Percentiles rank a stretch among this genome's conserved stretches.
These are phyloP conservation scores for Poecilia latipinna DNA, from an alignment of 2,113 vertebrate genomes.

Conservation along the genomic window DNA sequence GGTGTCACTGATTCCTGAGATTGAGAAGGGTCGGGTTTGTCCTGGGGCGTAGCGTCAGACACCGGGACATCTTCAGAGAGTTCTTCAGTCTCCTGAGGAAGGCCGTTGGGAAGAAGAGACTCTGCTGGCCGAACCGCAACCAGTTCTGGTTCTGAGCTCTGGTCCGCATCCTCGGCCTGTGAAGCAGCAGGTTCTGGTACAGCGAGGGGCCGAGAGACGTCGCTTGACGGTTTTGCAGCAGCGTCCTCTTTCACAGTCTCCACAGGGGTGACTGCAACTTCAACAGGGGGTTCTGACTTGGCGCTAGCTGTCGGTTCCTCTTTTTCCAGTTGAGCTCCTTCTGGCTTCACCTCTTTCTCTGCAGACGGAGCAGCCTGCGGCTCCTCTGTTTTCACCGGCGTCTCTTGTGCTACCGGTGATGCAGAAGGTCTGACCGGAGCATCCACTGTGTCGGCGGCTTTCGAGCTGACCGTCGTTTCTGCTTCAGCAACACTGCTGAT, in stretches of 20 bases:
- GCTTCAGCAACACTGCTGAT: constrained; percentile 35
- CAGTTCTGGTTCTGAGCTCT: constrained; percentile 59
- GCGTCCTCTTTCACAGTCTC: constrained; percentile 39
- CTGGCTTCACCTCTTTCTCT: constrained; percentile 38
- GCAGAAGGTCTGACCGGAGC: constrained; percentile 61
- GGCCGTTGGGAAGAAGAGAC: constrained; percentile 82
- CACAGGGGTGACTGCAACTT: constrained; percentile 6
- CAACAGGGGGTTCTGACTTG: constrained; percentile 25
- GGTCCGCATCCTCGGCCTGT: constrained; percentile 21
- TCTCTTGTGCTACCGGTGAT: constrained; percentile 71
- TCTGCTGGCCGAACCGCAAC: constrained; percentile 78
- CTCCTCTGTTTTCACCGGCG: constrained; percentile 67
- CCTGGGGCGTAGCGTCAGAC: constrained; percentile 80
- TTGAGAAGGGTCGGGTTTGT: constrained; percentile 78
- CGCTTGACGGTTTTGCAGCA: constrained; percentile 68
- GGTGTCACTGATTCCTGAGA: constrained; percentile 55
- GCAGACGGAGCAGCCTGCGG: constrained; percentile 37
- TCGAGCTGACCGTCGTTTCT: constrained; percentile 27
- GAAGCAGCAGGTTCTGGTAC: constrained; percentile 49
- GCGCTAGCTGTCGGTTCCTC: constrained; percentile 31
- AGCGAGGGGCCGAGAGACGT: constrained; percentile 52
- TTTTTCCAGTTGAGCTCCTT: constrained; percentile 47
- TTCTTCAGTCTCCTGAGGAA: constrained; percentile 78
- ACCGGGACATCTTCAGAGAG: constrained; percentile 67
- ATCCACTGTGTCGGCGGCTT: constrained; percentile 64